phyloP scores from a whole-genome alignment of 1,140 invertebrate species.

The Phthorimaea operculella region DNA sequence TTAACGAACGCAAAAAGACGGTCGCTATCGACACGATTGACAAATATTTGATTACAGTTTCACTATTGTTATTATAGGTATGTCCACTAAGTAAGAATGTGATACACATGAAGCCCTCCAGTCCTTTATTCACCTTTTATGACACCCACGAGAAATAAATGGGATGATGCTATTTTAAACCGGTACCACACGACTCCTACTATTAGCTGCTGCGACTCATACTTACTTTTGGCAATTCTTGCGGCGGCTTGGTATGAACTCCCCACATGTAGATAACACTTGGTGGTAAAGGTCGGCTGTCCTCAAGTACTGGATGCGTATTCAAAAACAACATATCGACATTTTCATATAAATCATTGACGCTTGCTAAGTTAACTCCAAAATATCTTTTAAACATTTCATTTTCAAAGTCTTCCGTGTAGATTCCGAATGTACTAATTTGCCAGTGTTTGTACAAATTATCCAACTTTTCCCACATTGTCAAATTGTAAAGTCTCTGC shows the following conservation, averaged over 20 bases:
- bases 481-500: background rate
- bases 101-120: too few relatives aligned
- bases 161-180: too few relatives aligned
- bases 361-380: conserved; percentile 26
- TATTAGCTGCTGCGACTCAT: too few relatives aligned
- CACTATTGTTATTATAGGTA: too few relatives aligned
- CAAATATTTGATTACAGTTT: too few relatives aligned
- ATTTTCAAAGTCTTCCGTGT: background rate
- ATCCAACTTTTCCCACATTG: background rate
- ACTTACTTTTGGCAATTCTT: conserved; percentile 36
- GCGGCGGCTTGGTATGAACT: conserved; percentile 44
- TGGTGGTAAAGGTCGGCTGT: conserved; percentile 57
- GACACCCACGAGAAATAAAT: too few relatives aligned
- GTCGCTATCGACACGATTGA: too few relatives aligned
- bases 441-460: background rate
- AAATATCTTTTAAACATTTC: conserved; percentile 14
- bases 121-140: too few relatives aligned
- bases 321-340: conserved; percentile 67
- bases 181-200: too few relatives aligned
- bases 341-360: conserved; percentile 56
- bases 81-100: too few relatives aligned
- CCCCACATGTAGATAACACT: conserved; percentile 55
- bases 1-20: too few relatives aligned
- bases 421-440: background rate
- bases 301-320: conserved; percentile 55